phyloP scores from a whole-genome alignment of 1,140 invertebrate genomes.

The Danaus plexippus region DNA sequence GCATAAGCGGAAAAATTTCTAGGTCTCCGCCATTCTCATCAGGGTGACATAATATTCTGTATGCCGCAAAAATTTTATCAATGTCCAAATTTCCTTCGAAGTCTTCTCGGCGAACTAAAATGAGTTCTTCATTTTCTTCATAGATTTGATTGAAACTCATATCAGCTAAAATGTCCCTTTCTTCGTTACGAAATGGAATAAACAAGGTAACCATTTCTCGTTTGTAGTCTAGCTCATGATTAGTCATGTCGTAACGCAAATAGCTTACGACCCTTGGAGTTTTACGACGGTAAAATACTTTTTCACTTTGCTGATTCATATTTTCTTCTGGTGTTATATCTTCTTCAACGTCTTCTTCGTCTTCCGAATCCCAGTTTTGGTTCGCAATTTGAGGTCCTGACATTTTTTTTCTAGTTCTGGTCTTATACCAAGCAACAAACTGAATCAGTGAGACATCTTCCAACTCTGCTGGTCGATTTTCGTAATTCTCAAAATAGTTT shows the following conservation, averaged over 20 bases:
- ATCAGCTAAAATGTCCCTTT: constrained; percentile 14
- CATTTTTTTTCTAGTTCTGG: background rate
- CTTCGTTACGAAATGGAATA: constrained; percentile 22
- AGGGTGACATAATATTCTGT: constrained; percentile 2
- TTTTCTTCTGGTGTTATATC: constrained; percentile 13
- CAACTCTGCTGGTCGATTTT: constrained; percentile 17
- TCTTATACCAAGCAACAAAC: constrained; percentile 20
- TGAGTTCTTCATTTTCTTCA: constrained; percentile 16
- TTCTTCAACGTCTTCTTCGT: constrained; percentile 5
- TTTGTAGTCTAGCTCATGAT: constrained; percentile 27
- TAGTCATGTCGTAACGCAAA: constrained; percentile 37
- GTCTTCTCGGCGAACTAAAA: constrained; percentile 22
- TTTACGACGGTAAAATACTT: background rate
- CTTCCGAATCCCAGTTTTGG: too few species aligned
- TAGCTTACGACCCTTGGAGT: constrained; percentile 34
- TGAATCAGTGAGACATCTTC: constrained; percentile 18
- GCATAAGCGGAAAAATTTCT: constrained; percentile 1
- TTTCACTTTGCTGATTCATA: too few species aligned
- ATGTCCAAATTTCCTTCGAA: constrained; percentile 31
- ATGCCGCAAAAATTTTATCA: constrained; percentile 17
- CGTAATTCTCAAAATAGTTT: constrained; percentile 24
- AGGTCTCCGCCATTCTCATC: background rate
- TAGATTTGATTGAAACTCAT: constrained; percentile 15
- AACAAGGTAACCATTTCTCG: constrained; percentile 31
- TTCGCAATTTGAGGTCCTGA: too few species aligned